Evolutionary conservation across 2,113 vertebrate genomes (phyloP).

Genomic region (Deroptyus accipitrinus): DNA sequence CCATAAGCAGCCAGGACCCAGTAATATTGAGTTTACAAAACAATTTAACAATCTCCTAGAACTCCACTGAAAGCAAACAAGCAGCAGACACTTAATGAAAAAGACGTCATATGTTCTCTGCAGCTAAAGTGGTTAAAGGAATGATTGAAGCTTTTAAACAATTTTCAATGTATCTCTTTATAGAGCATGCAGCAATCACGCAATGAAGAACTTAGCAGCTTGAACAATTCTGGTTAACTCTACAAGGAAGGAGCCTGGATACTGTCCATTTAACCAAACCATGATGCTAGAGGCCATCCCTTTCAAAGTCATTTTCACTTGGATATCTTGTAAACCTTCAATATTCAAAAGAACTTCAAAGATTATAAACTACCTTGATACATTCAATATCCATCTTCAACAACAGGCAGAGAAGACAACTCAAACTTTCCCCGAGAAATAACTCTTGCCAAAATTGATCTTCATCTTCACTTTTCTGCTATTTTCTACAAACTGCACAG

Average conservation of each 20-base stretch:
- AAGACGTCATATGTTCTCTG: slow-evolving; percentile 34
- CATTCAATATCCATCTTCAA: neutral
- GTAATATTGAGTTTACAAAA: slow-evolving; percentile 57
- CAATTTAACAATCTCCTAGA: slow-evolving; percentile 34
- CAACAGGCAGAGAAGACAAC: neutral
- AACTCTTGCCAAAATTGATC: neutral
- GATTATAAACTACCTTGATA: neutral
- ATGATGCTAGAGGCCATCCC: neutral
- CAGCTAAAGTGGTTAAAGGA: slow-evolving; percentile 31
- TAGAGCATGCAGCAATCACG: neutral
- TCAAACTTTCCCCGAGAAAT: neutral
- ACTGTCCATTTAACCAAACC: neutral
- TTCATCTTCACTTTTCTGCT: neutral
- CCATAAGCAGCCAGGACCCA: slow-evolving; percentile 50
- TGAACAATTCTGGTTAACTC: neutral
- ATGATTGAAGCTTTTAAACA: slow-evolving; percentile 19
- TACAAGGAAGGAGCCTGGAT: neutral
- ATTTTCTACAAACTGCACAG: neutral
- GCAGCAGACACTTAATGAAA: slow-evolving; percentile 49
- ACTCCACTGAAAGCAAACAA: slow-evolving; percentile 47
- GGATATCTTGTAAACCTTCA: neutral
- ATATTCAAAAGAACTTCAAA: neutral
- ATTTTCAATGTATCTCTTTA: slow-evolving; percentile 21
- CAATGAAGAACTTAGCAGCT: neutral
- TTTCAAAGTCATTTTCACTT: neutral